phyloP scores from a whole-genome alignment of 2,113 vertebrate genomes.

The Synchiropus splendidus region DNA sequence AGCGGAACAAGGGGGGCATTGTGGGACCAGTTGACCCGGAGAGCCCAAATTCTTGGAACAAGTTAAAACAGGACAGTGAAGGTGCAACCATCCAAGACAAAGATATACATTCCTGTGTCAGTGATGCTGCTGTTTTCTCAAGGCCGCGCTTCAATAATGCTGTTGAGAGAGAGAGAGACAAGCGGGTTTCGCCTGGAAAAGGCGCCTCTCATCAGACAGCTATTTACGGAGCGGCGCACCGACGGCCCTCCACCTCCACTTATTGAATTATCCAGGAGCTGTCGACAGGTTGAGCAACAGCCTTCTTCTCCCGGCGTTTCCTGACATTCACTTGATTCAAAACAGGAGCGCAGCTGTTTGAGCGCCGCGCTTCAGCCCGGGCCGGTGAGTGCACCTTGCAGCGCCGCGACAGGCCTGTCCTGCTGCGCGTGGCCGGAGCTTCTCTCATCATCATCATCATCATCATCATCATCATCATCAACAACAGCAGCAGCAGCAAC shows the following conservation, averaged over 20 bases:
- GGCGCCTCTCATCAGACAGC: conserved; percentile 42
- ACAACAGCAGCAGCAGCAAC: too few species aligned
- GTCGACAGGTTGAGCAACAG: conserved; percentile 62
- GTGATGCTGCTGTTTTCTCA: conserved; percentile 52
- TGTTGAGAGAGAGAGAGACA: conserved; percentile 66
- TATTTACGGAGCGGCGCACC: conserved; percentile 54
- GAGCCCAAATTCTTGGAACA: conserved; percentile 55
- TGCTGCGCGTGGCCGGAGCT: too few species aligned
- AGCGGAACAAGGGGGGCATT: conserved; percentile 42
- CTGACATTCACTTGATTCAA: conserved; percentile 49
- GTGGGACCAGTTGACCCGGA: conserved; percentile 43
- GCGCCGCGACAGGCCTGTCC: too few species aligned
- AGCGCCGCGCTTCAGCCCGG: conserved; percentile 36
- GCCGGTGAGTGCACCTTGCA: conserved; percentile 52
- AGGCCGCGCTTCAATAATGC: conserved; percentile 54
- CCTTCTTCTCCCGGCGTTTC: conserved; percentile 49
- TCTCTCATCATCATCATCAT: too few species aligned
- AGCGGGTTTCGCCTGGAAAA: conserved; percentile 15
- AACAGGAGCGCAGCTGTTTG: conserved; percentile 54
- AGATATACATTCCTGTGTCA: conserved; percentile 60
- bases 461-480: too few species aligned
- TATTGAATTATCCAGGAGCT: conserved; percentile 60
- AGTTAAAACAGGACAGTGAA: conserved; percentile 58
- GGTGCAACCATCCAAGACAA: conserved; percentile 42
- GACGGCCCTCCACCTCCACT: conserved; percentile 60